These are phyloP conservation scores for Rhynchotus rufescens DNA, from an alignment of 2,797 vertebrate species.

Conservation along the genomic window DNA sequence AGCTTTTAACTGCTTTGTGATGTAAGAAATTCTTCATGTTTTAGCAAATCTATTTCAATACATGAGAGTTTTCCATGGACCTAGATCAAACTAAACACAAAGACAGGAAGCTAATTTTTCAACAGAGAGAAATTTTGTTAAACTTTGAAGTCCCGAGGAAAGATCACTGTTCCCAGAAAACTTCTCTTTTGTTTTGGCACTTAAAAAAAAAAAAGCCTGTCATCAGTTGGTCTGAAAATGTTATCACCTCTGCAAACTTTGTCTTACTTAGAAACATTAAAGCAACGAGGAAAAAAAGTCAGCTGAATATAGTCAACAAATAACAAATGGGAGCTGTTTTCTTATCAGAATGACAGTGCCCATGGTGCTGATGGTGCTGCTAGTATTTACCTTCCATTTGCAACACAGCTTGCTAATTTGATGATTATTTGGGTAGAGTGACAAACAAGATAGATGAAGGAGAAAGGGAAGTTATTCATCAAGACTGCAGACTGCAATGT, in stretches of 20 bases:
- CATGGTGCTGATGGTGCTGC: background rate
- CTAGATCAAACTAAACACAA: background rate
- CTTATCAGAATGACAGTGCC: background rate
- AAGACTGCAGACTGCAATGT: slow-evolving; percentile 2
- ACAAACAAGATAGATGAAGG: slow-evolving; percentile 57
- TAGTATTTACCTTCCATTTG: slow-evolving; percentile 65
- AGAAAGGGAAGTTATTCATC: slow-evolving; percentile 59
- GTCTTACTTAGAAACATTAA: background rate
- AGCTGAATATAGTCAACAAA: slow-evolving; percentile 29
- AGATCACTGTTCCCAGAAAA: background rate
- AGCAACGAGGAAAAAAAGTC: background rate
- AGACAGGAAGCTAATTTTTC: background rate
- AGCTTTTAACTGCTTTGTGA: background rate
- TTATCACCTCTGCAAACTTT: background rate
- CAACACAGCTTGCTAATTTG: slow-evolving; percentile 49
- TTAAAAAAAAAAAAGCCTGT: background rate
- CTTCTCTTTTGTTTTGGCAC: background rate
- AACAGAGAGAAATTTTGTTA: background rate
- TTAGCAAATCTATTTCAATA: background rate
- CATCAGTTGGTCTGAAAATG: background rate
- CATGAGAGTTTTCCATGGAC: background rate
- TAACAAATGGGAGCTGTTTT: slow-evolving; percentile 63
- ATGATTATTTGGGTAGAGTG: slow-evolving; percentile 57
- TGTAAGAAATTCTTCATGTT: background rate
- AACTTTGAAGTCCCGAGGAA: background rate